These are phyloP conservation scores for Arenaria interpres DNA, from an alignment of 2,113 vertebrate species.

Conservation along the genomic window DNA sequence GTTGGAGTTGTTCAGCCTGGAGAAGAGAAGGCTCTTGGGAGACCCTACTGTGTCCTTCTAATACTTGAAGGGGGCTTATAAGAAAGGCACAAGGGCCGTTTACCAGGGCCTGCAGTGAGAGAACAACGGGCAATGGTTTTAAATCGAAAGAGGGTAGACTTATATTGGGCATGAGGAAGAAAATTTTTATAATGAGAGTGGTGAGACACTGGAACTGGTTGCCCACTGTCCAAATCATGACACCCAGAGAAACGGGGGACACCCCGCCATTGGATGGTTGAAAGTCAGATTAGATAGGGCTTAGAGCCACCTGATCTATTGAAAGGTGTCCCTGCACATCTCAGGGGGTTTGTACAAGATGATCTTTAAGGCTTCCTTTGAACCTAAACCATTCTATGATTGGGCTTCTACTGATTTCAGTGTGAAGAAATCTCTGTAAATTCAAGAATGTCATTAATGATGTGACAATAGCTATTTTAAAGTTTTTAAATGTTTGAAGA, in stretches of 20 bases:
- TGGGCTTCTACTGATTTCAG: not conserved
- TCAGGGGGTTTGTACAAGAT: not conserved
- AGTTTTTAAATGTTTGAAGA: not conserved
- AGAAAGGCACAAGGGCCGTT: not conserved
- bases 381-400: accelerated
- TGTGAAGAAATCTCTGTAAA: not conserved
- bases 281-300: not conserved
- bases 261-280: not conserved
- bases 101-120: not conserved
- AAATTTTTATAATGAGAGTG: not conserved
- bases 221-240: too few relatives aligned
- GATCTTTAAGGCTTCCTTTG: not conserved
- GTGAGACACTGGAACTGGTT: not conserved
- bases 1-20: not conserved
- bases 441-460: not conserved
- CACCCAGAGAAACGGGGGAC: not conserved
- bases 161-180: not conserved
- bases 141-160: not conserved
- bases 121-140: not conserved
- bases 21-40: too few relatives aligned
- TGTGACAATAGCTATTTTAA: not conserved
- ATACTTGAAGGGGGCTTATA: not conserved
- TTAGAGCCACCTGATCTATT: not conserved
- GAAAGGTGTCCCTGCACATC: not conserved
- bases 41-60: not conserved